Base-by-base conservation (phyloP, 2,888 invertebrate genomes). In the Eupithecia dodoneata region DNA sequence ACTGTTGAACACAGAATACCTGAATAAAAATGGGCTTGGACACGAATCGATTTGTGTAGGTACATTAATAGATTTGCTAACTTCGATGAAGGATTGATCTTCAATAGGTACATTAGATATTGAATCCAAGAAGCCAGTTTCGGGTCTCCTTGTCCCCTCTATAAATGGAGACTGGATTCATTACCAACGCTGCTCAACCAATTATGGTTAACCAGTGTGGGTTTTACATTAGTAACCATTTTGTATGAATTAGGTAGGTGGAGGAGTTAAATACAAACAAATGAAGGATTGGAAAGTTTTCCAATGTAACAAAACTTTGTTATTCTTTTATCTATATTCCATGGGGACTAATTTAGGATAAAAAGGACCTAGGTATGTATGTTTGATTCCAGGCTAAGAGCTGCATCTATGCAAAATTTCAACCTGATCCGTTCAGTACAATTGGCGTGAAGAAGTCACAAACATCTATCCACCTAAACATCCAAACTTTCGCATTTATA, bases 121-220 rank as follows among this genome's bases (percentile, higher is more conserved):
- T 15, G 15, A 66, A 42, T 66, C 15, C 15, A 42, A 66, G 42
- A 42, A 77, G 76, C 76, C 81, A 81, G 83, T 86, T 81, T 86
- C 81, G 81, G 77, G 83, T 84, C 83, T 84, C 83, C 85, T 85
- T 86, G 84, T 83, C 72, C 79, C 77, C 78, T 69, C 90, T 89
- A 81, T 86, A 90, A 86, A 89, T 83, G 91, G 92, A 82, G 87
- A 87, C 88, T 88, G 84, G 87, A 85, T 88, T 91, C 88, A 91
- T 90, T 90, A 89, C 83, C 89, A 84, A 87, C 79, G 82, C 83
- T 87, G 88, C 86, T 87, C 83, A 81, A 82, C 88, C 89, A 86
- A 87, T 89, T 90, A 90, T 86, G 90, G 92, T 78, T 78, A 82
- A 79, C 74, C 82, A 85, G 91, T 87, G 93, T 93, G 91, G 92